Conservation (phyloP, 2,888 invertebrate genomes). For the Orgyia antiqua region DNA sequence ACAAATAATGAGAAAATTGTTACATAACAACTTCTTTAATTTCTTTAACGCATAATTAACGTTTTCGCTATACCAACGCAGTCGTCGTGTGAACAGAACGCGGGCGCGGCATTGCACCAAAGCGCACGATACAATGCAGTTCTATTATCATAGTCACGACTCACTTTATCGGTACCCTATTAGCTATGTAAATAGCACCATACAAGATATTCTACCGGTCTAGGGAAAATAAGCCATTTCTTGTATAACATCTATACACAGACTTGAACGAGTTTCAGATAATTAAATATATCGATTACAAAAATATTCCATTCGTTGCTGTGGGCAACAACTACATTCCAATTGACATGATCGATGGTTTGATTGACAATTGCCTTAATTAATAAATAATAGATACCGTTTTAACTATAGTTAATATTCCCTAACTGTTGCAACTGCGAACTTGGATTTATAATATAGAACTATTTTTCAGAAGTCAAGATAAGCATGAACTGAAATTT, state of each 20-base stretch:
- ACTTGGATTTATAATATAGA: no score
- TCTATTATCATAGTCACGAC: constrained; percentile 61
- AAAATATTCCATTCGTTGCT: constrained; percentile 32
- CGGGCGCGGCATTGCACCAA: constrained; percentile 37
- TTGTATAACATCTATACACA: constrained; percentile 30
- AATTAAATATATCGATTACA: constrained; percentile 31
- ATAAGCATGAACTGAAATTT: no score
- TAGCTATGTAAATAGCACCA: constrained; percentile 57
- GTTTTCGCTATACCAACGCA: constrained; percentile 47
- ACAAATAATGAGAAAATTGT: no score
- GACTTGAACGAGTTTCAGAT: constrained; percentile 22
- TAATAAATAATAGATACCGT: no score
- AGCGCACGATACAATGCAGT: constrained; percentile 54
- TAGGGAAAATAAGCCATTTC: constrained; percentile 37
- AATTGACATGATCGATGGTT: constrained; percentile 9
- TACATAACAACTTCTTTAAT: no score
- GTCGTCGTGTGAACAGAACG: constrained; percentile 58
- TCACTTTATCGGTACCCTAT: constrained; percentile 53
- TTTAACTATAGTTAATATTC: no score
- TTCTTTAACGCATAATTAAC: constrained; percentile 48
- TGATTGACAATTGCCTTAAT: constrained; percentile 23
- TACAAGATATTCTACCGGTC: constrained; percentile 47
- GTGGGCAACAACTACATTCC: constrained; percentile 31
- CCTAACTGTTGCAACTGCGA: no score
- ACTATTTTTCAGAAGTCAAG: no score